Evolutionary conservation across 2,888 invertebrate genomes (phyloP), one percentile per base, ranked within the genome.

Genomic region (Diarsia brunnea): DNA sequence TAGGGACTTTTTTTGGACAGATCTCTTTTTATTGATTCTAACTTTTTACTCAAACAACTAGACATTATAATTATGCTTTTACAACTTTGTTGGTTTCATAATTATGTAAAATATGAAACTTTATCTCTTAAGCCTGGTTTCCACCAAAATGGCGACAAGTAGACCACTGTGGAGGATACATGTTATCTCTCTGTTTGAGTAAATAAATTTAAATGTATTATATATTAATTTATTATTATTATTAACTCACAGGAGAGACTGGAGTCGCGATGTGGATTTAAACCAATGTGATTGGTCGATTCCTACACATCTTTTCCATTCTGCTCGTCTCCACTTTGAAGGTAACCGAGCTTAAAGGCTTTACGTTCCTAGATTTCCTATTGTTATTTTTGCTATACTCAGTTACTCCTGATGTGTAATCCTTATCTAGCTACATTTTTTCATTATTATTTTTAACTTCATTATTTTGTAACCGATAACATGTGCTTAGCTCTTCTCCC

Each of bases 401-500:
- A 55, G 10, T 47, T 24, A 8, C 16, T 2, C 16, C 0, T 45
- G 19, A 31, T n/a, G 10, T n/a, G 1, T 27, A 0, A 4, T 66
- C 12, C 2, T 27, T 45, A 12, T 55, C 16, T 19, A 51, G 4
- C 8, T 27, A 53, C 24, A 53, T 11, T 53, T 3, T 38, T 10
- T 43, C 19, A 12, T 21, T 61, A 14, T 21, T 31, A 8, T 14
- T 60, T 21, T 45, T 21, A n/a, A n/a, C n/a, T 51, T 43, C 10
- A 21, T 51, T 65, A 16, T 47, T 31, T 24, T 10, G 2, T 38
- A 63, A 68, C 12, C 55, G 61, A 78, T 79, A 76, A 85, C 87
- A 86, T 82, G 87, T 78, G 82, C 76, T 77, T 79, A 86, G 88
- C 84, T 86, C 88, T 86, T 64, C 10, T 7, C 14, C 63, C 12